Percentiles rank a stretch among this genome's conserved stretches.
Conservation (phyloP, 2,113 vertebrate species). For the Tragelaphus scriptus region DNA sequence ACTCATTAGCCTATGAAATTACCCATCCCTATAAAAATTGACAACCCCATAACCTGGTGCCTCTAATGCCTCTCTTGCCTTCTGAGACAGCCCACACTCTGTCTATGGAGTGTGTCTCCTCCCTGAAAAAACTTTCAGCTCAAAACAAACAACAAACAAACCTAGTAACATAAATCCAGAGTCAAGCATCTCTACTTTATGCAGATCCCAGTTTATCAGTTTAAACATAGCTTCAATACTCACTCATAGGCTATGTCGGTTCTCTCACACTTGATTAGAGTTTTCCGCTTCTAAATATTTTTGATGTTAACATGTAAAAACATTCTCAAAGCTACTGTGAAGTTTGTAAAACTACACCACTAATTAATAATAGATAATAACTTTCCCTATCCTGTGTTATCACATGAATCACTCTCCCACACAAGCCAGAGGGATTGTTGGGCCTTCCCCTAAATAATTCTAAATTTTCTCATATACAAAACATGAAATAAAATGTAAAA, state of each 20-base stretch:
- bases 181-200: background rate
- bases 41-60: background rate
- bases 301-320: background rate
- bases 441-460: background rate
- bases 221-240: background rate
- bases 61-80: background rate
- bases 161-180: background rate
- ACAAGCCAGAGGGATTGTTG: background rate
- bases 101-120: background rate
- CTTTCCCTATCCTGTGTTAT: background rate
- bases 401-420: background rate
- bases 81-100: background rate
- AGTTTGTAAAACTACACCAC: background rate
- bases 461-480: background rate
- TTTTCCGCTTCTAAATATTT: background rate
- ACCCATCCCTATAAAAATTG: background rate
- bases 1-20: background rate
- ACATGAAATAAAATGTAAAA: constrained; percentile 1
- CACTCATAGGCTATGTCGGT: background rate
- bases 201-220: background rate
- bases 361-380: background rate
- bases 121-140: background rate
- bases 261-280: background rate
- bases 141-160: background rate
- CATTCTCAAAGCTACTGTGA: background rate